phyloP scores from a whole-genome alignment of 1,140 invertebrate genomes.

The Wasmannia auropunctata region DNA sequence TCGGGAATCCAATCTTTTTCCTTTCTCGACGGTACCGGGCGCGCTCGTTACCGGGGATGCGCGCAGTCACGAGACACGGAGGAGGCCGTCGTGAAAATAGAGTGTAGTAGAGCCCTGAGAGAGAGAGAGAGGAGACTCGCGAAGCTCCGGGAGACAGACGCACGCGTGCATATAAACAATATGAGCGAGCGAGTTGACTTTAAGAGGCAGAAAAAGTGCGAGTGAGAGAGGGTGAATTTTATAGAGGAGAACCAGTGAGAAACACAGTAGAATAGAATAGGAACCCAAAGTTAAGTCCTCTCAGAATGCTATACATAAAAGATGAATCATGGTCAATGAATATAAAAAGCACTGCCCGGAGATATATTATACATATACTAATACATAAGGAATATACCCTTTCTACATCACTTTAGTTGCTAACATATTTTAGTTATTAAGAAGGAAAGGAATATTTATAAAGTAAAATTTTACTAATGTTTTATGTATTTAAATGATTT shows the following conservation, averaged over 20 bases:
- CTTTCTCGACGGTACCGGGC: slow-evolving; percentile 50
- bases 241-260: background rate
- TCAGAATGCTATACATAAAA: slow-evolving; percentile 16
- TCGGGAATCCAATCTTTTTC: slow-evolving; percentile 71
- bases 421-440: background rate
- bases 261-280: background rate
- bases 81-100: slow-evolving; percentile 56
- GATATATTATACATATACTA: background rate
- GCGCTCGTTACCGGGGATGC: slow-evolving; percentile 64
- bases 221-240: slow-evolving; percentile 6
- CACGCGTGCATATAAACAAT: slow-evolving; percentile 1
- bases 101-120: slow-evolving; percentile 57
- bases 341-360: background rate
- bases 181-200: slow-evolving; percentile 17
- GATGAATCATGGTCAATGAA: slow-evolving; percentile 1
- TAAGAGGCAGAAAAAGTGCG: slow-evolving; percentile 1
- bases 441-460: too few relatives aligned
- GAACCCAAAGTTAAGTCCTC: slow-evolving; percentile 27
- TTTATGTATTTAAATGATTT: too few relatives aligned
- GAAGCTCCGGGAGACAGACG: slow-evolving; percentile 24
- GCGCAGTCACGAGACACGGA: slow-evolving; percentile 54
- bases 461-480: too few relatives aligned
- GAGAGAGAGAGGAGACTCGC: slow-evolving; percentile 42
- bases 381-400: background rate
- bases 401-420: background rate